These are phyloP conservation scores for Ochotona curzoniae DNA, from an alignment of 2,113 vertebrate genomes.

Conservation along the genomic window DNA sequence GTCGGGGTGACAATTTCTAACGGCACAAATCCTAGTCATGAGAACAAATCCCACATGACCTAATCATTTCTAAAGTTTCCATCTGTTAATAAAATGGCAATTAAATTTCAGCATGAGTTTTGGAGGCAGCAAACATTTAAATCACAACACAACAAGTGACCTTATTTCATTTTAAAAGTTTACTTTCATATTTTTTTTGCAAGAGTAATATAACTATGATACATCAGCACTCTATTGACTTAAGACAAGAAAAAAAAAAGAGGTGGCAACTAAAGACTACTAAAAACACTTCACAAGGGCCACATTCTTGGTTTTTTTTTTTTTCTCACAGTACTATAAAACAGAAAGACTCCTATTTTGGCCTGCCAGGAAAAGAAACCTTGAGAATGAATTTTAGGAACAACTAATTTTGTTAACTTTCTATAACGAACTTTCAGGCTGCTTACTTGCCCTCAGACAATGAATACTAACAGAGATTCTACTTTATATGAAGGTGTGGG, in stretches of 20 bases:
- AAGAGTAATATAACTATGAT: neutral
- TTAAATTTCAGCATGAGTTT: neutral
- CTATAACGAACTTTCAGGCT: neutral
- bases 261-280: neutral
- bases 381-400: slow-evolving; percentile 52
- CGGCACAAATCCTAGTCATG: fast-evolving
- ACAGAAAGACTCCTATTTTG: slow-evolving; percentile 42
- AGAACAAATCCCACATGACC: neutral
- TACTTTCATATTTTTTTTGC: neutral
- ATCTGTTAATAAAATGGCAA: neutral
- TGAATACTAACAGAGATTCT: neutral
- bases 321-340: neutral
- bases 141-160: neutral
- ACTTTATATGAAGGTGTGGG: neutral
- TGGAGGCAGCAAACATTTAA: neutral
- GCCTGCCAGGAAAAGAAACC: slow-evolving; percentile 48
- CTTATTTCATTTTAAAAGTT: neutral
- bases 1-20: neutral
- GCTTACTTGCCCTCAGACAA: neutral
- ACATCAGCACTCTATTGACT: slow-evolving; percentile 38
- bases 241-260: neutral
- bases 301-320: neutral
- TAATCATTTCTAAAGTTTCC: neutral
- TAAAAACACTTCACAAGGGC: slow-evolving; percentile 40
- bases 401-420: slow-evolving; percentile 46